phyloP scores from a whole-genome alignment of 2,888 invertebrate species.

The Aricia artaxerxes region DNA sequence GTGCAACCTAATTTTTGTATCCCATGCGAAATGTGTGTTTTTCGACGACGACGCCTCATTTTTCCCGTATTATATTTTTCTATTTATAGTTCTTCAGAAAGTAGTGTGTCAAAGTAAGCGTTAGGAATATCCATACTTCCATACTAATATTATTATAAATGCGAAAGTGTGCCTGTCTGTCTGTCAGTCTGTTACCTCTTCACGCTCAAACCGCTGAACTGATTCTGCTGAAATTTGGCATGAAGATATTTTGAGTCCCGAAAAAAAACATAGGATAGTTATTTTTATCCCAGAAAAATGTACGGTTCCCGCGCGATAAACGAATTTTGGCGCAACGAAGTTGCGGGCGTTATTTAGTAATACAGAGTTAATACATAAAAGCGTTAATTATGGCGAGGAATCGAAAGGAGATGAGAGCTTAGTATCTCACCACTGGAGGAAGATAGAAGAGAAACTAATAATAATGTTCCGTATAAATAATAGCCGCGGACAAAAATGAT shows the following conservation, averaged over 20 bases:
- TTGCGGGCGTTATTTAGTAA: no score
- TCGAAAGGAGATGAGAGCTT: background rate
- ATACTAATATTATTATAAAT: no score
- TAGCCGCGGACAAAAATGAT: background rate
- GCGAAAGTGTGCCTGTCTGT: no score
- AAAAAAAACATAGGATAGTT: no score
- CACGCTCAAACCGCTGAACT: no score
- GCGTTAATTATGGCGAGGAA: background rate
- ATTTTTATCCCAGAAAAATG: no score
- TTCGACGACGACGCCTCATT: background rate
- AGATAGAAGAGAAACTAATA: constrained; percentile 1
- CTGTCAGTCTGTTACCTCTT: no score
- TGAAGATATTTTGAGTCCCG: no score
- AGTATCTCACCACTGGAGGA: background rate
- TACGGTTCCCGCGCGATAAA: no score
- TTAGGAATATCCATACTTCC: background rate
- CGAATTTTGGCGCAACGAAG: no score
- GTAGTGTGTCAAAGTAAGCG: background rate
- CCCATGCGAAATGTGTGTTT: background rate
- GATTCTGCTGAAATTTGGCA: no score
- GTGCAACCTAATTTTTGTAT: constrained; percentile 17
- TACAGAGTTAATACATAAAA: background rate
- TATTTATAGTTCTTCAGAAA: background rate
- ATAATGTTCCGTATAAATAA: constrained; percentile 7
- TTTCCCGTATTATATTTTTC: background rate